These are phyloP conservation scores for Heliconius hewitsoni DNA, from an alignment of 1,140 invertebrate genomes.

Conservation along the genomic window DNA sequence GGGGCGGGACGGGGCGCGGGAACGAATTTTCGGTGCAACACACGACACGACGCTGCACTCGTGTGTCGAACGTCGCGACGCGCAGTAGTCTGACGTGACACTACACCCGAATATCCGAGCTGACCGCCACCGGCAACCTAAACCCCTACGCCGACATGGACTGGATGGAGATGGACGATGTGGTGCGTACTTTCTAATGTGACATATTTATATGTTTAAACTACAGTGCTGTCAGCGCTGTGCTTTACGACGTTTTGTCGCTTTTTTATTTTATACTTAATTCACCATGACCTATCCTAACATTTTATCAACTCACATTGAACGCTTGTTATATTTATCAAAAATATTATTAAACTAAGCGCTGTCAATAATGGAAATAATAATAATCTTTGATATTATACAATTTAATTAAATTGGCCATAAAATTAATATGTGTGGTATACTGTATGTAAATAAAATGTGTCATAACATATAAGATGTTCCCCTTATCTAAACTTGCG, in stretches of 20 bases:
- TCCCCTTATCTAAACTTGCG: constrained; percentile 23
- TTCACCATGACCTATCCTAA: constrained; percentile 76
- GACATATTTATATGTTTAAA: constrained; percentile 32
- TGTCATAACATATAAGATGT: constrained; percentile 18
- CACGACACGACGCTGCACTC: constrained; percentile 75
- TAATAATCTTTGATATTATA: background rate
- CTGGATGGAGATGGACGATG: constrained; percentile 77
- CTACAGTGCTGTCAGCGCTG: background rate
- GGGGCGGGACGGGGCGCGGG: constrained; percentile 55
- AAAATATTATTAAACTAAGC: constrained; percentile 17
- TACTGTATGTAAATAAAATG: background rate
- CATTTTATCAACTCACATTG: constrained; percentile 59
- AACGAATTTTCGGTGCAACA: constrained; percentile 80
- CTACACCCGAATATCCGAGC: constrained; percentile 52
- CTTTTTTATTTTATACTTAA: constrained; percentile 39
- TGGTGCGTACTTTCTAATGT: constrained; percentile 67
- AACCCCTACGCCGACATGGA: constrained; percentile 66
- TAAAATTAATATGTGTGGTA: background rate
- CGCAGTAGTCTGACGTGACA: constrained; percentile 65
- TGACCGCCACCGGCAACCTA: constrained; percentile 51
- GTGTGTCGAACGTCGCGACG: constrained; percentile 76
- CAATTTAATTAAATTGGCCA: background rate
- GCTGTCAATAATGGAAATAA: background rate
- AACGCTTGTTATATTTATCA: constrained; percentile 23
- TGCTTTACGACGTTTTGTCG: background rate